phyloP scores from a whole-genome alignment of 2,888 invertebrate genomes.

The Drosophila demipolita region DNA sequence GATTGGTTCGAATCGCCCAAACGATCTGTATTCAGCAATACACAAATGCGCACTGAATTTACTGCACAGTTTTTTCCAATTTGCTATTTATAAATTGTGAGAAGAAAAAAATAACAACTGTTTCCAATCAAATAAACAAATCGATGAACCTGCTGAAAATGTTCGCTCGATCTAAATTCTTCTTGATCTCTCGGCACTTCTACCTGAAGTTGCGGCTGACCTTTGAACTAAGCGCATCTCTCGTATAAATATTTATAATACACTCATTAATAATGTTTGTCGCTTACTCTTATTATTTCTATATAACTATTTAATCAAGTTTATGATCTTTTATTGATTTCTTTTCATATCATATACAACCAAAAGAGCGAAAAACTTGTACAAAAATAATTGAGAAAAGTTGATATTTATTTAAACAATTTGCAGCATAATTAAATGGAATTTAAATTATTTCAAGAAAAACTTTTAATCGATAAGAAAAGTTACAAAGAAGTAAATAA shows the following conservation, averaged over 20 bases:
- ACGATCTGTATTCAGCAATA: slow-evolving; percentile 27
- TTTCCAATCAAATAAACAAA: slow-evolving; percentile 56
- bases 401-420: accelerated
- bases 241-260: slow-evolving; percentile 19
- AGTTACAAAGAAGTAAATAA: too few species aligned
- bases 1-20: neutral
- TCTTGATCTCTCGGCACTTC: slow-evolving; percentile 4
- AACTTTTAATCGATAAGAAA: neutral
- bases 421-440: neutral
- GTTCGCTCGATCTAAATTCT: slow-evolving; percentile 4
- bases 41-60: slow-evolving; percentile 64
- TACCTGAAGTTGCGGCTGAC: neutral
- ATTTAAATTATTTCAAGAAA: neutral
- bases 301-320: neutral
- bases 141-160: slow-evolving; percentile 34
- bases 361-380: neutral
- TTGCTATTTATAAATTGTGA: slow-evolving; percentile 67
- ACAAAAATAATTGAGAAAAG: neutral
- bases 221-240: neutral
- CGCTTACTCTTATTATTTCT: neutral
- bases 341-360: neutral
- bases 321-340: neutral
- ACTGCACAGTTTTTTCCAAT: slow-evolving; percentile 40
- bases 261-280: slow-evolving; percentile 2
- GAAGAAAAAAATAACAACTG: slow-evolving; percentile 11